Evolutionary conservation across 2,797 vertebrate genomes (phyloP).

Genomic region (Enteromius unitaeniatus): DNA sequence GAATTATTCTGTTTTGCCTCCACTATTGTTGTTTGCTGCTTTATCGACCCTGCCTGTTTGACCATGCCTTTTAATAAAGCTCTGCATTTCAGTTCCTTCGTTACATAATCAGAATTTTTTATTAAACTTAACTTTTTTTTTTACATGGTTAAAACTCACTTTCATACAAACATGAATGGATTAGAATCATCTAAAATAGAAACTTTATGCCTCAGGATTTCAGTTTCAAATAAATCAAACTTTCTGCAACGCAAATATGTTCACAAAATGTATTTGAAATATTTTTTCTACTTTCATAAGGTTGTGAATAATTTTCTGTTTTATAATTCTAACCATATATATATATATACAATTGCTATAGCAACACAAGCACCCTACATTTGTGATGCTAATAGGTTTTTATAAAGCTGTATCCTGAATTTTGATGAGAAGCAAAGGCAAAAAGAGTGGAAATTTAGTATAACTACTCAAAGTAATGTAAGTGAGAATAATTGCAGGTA

Average conservation of each 20-base stretch:
- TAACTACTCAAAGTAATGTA: slow-evolving; percentile 2
- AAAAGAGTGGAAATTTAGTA: not conserved
- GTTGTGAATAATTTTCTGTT: not conserved
- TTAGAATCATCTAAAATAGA: not conserved
- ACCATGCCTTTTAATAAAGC: too few relatives aligned
- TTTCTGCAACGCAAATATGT: not conserved
- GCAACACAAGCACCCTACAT: not conserved
- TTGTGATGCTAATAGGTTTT: slow-evolving; percentile 8
- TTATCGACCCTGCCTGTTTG: too few relatives aligned
- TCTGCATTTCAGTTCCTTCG: too few relatives aligned
- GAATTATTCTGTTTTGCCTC: too few relatives aligned
- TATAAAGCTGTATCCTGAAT: not conserved
- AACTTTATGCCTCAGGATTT: not conserved
- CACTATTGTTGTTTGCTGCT: too few relatives aligned
- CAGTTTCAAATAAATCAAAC: not conserved
- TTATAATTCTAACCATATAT: not conserved
- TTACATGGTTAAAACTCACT: not conserved
- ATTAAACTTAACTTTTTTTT: not conserved
- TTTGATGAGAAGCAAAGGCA: slow-evolving; percentile 6
- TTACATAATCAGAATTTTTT: too few relatives aligned
- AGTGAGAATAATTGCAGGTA: slow-evolving; percentile 14
- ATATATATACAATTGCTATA: not conserved
- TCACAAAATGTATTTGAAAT: not conserved
- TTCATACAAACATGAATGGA: not conserved
- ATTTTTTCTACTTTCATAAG: not conserved